Conservation (phyloP, 2,113 vertebrate species). For the Morone chrysops region DNA sequence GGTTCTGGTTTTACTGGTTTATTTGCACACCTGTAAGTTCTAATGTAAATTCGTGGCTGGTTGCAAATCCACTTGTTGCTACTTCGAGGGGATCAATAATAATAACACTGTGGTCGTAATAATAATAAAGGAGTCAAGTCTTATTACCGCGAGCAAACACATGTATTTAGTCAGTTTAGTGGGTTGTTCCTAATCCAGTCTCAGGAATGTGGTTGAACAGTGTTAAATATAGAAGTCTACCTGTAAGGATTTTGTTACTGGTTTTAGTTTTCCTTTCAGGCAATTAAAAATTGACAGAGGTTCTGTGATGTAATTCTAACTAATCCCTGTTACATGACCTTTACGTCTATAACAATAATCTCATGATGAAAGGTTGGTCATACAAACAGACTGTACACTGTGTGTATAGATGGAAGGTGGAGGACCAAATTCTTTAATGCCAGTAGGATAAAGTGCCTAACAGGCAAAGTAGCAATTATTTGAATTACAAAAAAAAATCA, state of each 20-base stretch:
- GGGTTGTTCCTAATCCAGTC: not conserved
- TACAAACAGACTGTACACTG: not conserved
- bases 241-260: not conserved
- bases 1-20: not conserved
- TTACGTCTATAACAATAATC: not conserved
- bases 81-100: too few relatives aligned
- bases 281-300: not conserved
- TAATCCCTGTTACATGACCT: not conserved
- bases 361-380: not conserved
- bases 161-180: not conserved
- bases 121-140: not conserved
- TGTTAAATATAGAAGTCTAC: not conserved
- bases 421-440: not conserved
- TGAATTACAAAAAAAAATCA: not conserved
- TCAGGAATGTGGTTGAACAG: slow-evolving; percentile 41
- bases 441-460: not conserved
- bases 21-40: not conserved
- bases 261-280: slow-evolving; percentile 4
- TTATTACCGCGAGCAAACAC: not conserved
- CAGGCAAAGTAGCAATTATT: not conserved
- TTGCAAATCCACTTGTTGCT: not conserved
- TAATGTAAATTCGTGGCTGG: not conserved
- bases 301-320: not conserved
- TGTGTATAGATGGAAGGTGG: not conserved
- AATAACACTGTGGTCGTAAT: not conserved